These are phyloP conservation scores for Brachynemurus nebulosus DNA, from an alignment of 2,888 invertebrate species.

Conservation along the genomic window DNA sequence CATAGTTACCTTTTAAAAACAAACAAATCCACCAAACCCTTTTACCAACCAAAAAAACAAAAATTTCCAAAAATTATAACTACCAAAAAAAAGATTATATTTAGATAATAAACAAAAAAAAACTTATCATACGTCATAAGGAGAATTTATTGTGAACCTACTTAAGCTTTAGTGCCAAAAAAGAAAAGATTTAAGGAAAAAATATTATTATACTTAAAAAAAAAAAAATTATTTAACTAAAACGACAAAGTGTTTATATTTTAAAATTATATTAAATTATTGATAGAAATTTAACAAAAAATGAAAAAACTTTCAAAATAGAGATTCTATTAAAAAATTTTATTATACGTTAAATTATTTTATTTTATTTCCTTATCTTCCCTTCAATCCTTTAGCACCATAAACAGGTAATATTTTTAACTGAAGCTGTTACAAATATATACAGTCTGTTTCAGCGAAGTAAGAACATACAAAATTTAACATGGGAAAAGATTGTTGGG, in stretches of 20 bases:
- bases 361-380: too few relatives aligned
- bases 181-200: not conserved
- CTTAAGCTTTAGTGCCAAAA: slow-evolving; percentile 6
- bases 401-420: too few relatives aligned
- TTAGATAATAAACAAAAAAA: not conserved
- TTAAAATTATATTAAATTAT: too few relatives aligned
- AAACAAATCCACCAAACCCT: not conserved
- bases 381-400: too few relatives aligned
- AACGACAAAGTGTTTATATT: too few relatives aligned
- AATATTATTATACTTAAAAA: not conserved
- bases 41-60: not conserved
- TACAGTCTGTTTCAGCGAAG: too few relatives aligned
- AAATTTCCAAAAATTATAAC: not conserved
- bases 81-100: not conserved
- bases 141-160: not conserved
- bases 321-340: slow-evolving; percentile 1
- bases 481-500: too few relatives aligned
- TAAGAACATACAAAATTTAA: too few relatives aligned
- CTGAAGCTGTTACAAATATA: too few relatives aligned
- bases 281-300: too few relatives aligned
- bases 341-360: slow-evolving; percentile 2
- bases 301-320: not conserved
- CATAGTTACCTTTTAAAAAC: not conserved
- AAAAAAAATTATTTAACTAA: slow-evolving; percentile 1
- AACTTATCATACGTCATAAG: not conserved